Evolutionary conservation across 2,888 invertebrate genomes (phyloP), one percentile per base, ranked within the genome.

Genomic region (Polia nebulosa): DNA sequence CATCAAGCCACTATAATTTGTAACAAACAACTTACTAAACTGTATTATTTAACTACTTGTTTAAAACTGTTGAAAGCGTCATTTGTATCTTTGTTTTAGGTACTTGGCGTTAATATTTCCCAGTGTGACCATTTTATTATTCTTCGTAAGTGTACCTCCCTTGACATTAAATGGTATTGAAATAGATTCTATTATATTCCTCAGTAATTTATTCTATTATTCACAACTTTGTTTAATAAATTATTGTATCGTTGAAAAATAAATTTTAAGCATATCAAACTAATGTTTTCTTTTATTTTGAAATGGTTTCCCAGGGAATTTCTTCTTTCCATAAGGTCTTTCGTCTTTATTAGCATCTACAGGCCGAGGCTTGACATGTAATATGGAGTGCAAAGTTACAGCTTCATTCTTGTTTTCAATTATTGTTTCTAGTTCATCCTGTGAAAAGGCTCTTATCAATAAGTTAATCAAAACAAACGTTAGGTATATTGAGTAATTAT

Each of bases 331-430:
- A 53, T 87, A 90, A 13, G 88, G 63, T 85, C 92, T 95, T 3
- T 94, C 92, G 6, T 91, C 89, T 76, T 92, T 94, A 56, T 78
- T 82, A 1, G 83, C 76, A 67, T 97, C 96, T n/a, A 96, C 88
- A 1, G 96, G 96, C 83, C 96, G 94, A 67, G 97, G 96, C 83
- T 96, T 96, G 27, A 97, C 96, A 86, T 98, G 98, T 49, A 98
- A 88, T 78, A 97, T 97, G 60, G 97, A 97, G 91, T 97, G 96
- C 20, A 98, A 92, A 64, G 97, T 93, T 81, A 97, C 96, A 1
- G 97, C 97, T 89, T 98, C 97, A 70, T 90, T 95, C 84, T 96
- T 96, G 87, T 97, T 98, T 80, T 97, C 98, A 66, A 99, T 89
- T 53, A 99, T 94, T 75, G 96, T 96, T 49, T 94, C 91, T 72